Base-by-base conservation (phyloP, 30 jellyfish, hydroid and myxozoan species). In the Hydractinia echinata region DNA sequence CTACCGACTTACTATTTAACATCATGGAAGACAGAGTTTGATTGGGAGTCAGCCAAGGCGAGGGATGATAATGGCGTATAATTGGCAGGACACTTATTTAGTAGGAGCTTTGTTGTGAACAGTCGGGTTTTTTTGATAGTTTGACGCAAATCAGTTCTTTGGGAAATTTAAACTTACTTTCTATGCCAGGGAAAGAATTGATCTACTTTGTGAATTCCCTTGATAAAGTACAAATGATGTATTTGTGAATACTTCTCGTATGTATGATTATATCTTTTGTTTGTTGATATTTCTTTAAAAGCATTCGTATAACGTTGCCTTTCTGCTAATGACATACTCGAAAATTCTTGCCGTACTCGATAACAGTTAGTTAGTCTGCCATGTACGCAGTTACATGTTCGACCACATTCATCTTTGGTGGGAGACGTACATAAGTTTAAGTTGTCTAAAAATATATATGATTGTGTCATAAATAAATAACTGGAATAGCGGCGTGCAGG, bases 171-270 rank as follows among this genome's bases (percentile, higher is more conserved):
- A 30, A 70, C 7, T 11, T 74, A 56, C 90, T 61, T 64, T n/a
- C 90, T 56, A 83, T 83, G 90, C 91, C 91, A 83, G 49, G 90
- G 83, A 10, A 83, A 55, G 55, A 83, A 83, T 54, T 30, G 74
- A 7, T 54, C 56, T 6, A 44, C 52, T n/a, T 44, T 21, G 5
- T 83, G 91, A 51, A 83, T 76, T 7, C 90, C 90, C 7, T 50
- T 16, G 19, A 18, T 14, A 51, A 76, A 83, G 4, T 51, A 53
- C 20, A 8, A 9, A 11, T 53, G 50, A 76, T 83, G 90, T 16
- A 39, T 18, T 18, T 19, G 50, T 8, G 49, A 10, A 10, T 64
- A 61, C 16, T 76, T 66, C 51, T 76, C 67, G 20, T 49, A 83
- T 72, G 16, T 4, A 14, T 58, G 55, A 0, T 52, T 52, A 62